Evolutionary conservation across 2,797 vertebrate genomes (phyloP).

Genomic region (Dendrocincla tyrannina): DNA sequence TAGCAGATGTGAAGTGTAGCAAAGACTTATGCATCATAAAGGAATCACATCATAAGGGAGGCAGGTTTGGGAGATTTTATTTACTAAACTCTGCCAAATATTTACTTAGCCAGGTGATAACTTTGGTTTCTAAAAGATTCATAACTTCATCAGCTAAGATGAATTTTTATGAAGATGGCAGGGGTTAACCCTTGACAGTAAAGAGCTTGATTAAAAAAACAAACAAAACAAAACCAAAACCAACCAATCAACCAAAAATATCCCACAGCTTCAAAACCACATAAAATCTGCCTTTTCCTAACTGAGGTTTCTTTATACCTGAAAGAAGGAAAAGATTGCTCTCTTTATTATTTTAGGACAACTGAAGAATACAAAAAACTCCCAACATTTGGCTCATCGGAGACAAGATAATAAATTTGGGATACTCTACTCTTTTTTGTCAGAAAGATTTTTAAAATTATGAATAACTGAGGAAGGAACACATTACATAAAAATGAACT

Average conservation of each 20-base stretch:
- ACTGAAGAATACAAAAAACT: background rate
- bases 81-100: background rate
- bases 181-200: background rate
- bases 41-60: background rate
- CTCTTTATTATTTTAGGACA: background rate
- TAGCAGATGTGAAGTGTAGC: background rate
- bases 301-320: background rate
- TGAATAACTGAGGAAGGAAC: too few species aligned
- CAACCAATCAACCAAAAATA: too few species aligned
- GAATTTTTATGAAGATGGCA: background rate
- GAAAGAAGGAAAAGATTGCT: background rate
- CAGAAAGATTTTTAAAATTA: too few species aligned
- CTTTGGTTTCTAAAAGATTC: background rate
- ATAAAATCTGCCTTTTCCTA: background rate
- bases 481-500: too few species aligned
- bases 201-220: background rate
- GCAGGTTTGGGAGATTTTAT: background rate
- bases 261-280: background rate
- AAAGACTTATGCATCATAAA: background rate
- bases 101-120: background rate
- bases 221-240: too few species aligned
- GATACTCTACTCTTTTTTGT: too few species aligned
- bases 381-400: background rate
- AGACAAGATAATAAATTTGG: background rate
- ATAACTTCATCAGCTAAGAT: background rate